phyloP scores from a whole-genome alignment of 2,113 vertebrate genomes.

The Centropristis striata region DNA sequence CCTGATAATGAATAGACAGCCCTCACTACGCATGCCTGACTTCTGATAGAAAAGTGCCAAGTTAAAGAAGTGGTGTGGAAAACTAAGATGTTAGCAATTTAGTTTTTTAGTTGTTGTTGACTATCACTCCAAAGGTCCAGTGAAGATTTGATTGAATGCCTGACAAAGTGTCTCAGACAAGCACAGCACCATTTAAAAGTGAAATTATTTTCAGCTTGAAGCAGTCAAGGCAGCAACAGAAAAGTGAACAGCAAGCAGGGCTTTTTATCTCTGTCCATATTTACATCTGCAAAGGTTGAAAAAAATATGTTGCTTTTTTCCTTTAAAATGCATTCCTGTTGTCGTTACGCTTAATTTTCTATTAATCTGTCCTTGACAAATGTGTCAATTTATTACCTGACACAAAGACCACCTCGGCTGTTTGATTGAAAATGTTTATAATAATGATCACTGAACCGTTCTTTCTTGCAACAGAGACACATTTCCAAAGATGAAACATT shows the following conservation, averaged over 20 bases:
- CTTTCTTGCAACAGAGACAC: background rate
- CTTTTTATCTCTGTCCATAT: background rate
- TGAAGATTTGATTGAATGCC: slow-evolving; percentile 37
- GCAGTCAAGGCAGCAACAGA: slow-evolving; percentile 8
- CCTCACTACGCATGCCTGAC: background rate
- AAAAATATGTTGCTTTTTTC: background rate
- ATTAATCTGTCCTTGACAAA: background rate
- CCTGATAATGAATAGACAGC: slow-evolving; percentile 13
- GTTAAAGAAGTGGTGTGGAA: background rate
- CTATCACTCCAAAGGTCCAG: slow-evolving; percentile 25
- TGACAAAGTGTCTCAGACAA: slow-evolving; percentile 35
- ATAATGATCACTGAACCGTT: slow-evolving; percentile 8
- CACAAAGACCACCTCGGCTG: background rate
- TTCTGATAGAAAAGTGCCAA: slow-evolving; percentile 6
- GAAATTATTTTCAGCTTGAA: slow-evolving; percentile 51
- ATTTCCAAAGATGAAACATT: slow-evolving; percentile 23
- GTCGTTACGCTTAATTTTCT: background rate
- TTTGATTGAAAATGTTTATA: slow-evolving; percentile 16
- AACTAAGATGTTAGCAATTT: slow-evolving; percentile 8
- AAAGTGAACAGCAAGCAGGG: background rate
- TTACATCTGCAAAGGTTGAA: background rate
- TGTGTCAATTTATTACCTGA: background rate
- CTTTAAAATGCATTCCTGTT: background rate
- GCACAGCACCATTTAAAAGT: slow-evolving; percentile 44
- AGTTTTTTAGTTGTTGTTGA: too few relatives aligned